A percentile compares a stretch with the other conserved stretches of the same genome.
Evolutionary conservation across 1,140 invertebrate species (phyloP).

Genomic region (Brachionus plicatilis): DNA sequence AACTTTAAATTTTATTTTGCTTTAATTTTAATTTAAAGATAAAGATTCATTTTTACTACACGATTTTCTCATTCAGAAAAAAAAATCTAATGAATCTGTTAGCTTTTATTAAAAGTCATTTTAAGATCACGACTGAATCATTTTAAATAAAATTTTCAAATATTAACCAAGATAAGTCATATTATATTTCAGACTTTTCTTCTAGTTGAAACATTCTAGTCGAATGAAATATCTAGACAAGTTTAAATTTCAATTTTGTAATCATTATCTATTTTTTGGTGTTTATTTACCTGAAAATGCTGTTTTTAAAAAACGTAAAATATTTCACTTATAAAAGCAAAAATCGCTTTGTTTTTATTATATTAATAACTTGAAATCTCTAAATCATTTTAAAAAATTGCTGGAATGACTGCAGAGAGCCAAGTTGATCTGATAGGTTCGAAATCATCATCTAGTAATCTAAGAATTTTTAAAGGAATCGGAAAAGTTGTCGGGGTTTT

Average conservation of each 20-base stretch:
- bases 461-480: neutral
- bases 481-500: neutral
- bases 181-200: neutral
- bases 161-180: neutral
- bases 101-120: neutral
- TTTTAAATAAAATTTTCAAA: neutral
- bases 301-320: neutral
- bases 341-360: neutral
- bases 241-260: neutral
- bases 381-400: neutral
- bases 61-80: neutral
- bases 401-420: neutral
- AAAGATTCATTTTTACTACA: neutral
- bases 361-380: neutral
- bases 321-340: neutral
- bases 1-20: neutral
- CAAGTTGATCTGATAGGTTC: neutral
- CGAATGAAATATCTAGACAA: neutral
- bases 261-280: neutral
- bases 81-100: neutral
- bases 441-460: neutral
- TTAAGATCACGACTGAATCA: constrained; percentile 24
- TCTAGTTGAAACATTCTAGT: neutral
- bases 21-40: neutral
- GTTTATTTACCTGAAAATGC: neutral